Conservation (phyloP, 2,113 vertebrate genomes). For the Anhinga anhinga region DNA sequence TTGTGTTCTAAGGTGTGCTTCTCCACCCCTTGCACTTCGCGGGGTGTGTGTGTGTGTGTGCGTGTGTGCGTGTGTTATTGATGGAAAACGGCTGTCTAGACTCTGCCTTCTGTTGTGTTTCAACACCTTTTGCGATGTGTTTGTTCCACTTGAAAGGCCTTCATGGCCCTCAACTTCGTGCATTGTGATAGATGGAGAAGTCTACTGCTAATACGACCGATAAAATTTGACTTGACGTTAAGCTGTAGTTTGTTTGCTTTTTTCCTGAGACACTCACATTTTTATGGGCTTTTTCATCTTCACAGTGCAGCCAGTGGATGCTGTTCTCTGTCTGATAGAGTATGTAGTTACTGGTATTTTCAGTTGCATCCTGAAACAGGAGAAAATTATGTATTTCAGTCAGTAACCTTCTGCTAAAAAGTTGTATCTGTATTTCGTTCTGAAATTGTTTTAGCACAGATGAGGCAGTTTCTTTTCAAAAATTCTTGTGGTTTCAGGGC, state of each 20-base stretch:
- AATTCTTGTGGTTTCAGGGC: background rate
- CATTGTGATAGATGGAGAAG: background rate
- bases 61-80: no score
- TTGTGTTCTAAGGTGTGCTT: background rate
- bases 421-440: background rate
- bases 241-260: background rate
- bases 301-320: background rate
- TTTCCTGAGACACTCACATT: background rate
- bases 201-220: background rate
- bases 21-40: background rate
- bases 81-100: background rate
- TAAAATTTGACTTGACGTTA: background rate
- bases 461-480: background rate
- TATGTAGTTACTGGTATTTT: background rate
- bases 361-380: background rate
- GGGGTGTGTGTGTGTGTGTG: no score
- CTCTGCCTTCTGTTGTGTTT: background rate
- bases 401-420: background rate
- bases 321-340: background rate
- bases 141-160: background rate
- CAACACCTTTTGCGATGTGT: background rate
- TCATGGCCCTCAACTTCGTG: background rate
- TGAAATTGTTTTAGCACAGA: background rate
- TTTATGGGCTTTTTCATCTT: background rate
- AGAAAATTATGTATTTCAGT: background rate